A percentile compares a stretch with the other conserved stretches of the same genome.
Conservation (phyloP, 2,797 vertebrate species). For the Alcedo quadribrachys region DNA sequence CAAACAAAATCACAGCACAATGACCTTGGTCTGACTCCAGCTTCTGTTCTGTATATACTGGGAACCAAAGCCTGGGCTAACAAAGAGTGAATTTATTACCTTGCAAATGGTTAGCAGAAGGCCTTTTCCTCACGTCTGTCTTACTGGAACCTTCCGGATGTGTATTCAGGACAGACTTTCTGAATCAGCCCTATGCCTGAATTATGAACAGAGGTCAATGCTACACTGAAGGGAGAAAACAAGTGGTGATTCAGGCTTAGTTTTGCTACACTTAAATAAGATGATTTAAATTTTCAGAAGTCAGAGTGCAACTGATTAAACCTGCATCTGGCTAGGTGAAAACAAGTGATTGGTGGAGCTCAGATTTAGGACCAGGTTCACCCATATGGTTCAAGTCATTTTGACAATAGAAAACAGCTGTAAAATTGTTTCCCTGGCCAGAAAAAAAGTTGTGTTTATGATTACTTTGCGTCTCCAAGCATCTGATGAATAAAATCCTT, state of each 20-base stretch:
- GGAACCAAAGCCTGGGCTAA: constrained; percentile 45
- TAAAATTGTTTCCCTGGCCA: constrained; percentile 12
- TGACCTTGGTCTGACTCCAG: constrained; percentile 39
- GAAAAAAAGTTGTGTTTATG: constrained; percentile 28
- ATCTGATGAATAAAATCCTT: constrained; percentile 39
- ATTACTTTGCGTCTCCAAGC: background rate
- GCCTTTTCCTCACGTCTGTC: background rate
- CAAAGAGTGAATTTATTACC: background rate
- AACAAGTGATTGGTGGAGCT: constrained; percentile 22
- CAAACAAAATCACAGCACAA: constrained; percentile 41
- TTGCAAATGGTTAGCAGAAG: background rate
- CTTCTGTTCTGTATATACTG: constrained; percentile 1
- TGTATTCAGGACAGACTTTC: background rate
- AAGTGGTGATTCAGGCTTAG: background rate
- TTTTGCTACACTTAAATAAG: background rate
- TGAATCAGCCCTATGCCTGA: background rate
- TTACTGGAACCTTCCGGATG: background rate
- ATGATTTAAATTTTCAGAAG: background rate
- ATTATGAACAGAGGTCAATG: background rate
- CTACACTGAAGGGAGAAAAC: background rate
- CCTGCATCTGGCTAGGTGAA: constrained; percentile 44
- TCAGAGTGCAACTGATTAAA: background rate
- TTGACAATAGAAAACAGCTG: constrained; percentile 45
- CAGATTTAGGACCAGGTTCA: constrained; percentile 21
- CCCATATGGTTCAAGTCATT: constrained; percentile 31